Evolutionary conservation across 1,140 invertebrate species (phyloP), one percentile per base, ranked within the genome.

Genomic region (Battus philenor): DNA sequence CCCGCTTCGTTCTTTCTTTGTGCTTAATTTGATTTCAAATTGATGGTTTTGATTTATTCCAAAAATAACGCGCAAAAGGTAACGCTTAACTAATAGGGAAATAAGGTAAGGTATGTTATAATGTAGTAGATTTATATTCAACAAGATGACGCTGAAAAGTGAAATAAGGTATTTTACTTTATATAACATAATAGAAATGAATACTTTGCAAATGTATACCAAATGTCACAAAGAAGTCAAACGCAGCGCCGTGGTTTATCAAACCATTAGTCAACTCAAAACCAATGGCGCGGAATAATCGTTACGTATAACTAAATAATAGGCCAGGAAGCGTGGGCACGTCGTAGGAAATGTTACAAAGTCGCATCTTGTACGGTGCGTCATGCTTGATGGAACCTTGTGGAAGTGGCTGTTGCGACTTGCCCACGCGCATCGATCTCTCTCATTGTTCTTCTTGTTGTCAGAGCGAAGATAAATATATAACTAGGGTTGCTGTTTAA

Each of bases 301-400:
- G 49, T 51, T 41, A 41, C 24, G 13, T 41, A 26, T 41, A 41
- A 26, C 56, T 61, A 58, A 67, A 69, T 69, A 58, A 58, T 60
- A 50, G 48, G 32, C 52, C 49, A 68, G 71, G 67, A 69, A 68
- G 73, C 75, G 77, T 79, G 71, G 74, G 77, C 63, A 12, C 36
- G 36, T 30, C 34, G 26, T 47, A 48, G 45, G 49, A 65, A 27
- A 50, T 59, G 38, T 12, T 46, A 65, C 56, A 69, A 32, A 46
- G 64, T 67, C 54, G 54, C 59, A 68, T 57, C 53, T 59, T 33
- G 56, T 56, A 47, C 56, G 50, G 44, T 50, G 59, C 49, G 53
- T 61, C 58, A 61, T 47, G 45, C 34, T 44, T 59, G 59, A 67
- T 69, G 51, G 52, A 69, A 67, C 63, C 54, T 52, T 67, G 58